These are phyloP conservation scores for Ferrisia virgata DNA, from an alignment of 2,888 invertebrate genomes.

Conservation along the genomic window DNA sequence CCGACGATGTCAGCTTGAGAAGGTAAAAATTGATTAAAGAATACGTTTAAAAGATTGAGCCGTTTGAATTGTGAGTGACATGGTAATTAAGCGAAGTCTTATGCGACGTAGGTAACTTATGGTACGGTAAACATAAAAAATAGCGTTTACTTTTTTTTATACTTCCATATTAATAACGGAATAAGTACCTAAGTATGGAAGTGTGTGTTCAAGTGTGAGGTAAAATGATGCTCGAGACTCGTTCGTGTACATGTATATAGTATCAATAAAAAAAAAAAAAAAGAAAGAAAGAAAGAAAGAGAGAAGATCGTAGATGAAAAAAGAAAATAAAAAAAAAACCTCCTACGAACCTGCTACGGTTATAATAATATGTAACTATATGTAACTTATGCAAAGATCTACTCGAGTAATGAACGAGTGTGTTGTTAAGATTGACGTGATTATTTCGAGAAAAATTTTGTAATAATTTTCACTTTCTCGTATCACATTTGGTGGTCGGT, in stretches of 20 bases:
- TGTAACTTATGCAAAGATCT: background rate
- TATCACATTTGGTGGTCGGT: background rate
- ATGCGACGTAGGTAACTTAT: background rate
- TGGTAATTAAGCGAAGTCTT: background rate
- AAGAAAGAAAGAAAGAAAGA: no score
- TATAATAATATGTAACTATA: no score
- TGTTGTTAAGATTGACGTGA: background rate
- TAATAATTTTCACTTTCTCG: conserved; percentile 37
- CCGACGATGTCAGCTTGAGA: background rate
- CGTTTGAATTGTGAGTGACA: background rate
- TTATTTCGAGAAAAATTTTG: background rate
- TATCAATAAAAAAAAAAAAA: no score
- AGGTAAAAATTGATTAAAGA: background rate
- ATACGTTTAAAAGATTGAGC: background rate
- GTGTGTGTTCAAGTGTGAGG: background rate
- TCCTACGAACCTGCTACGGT: background rate
- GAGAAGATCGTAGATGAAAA: background rate
- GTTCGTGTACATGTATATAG: no score
- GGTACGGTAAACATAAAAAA: background rate
- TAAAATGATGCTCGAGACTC: background rate
- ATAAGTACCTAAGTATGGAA: no score
- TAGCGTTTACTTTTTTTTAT: background rate
- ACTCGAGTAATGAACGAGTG: background rate
- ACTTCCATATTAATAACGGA: background rate
- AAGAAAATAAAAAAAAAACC: background rate